A percentile compares a stretch with the other conserved stretches of the same genome.
Evolutionary conservation across 2,888 invertebrate genomes (phyloP).

Genomic region (Drosophila mercatorum): DNA sequence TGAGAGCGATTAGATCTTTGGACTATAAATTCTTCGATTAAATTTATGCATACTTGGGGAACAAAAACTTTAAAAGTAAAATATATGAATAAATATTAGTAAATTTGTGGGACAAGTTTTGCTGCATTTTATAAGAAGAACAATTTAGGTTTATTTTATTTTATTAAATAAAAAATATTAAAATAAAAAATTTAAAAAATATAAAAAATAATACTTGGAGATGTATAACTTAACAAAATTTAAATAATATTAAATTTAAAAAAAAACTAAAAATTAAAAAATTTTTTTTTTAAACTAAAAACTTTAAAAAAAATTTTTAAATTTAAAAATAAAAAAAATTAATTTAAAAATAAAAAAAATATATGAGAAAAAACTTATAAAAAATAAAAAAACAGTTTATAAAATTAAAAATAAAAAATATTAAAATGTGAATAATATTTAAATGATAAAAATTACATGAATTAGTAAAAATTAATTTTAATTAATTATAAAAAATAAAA

Average conservation of each 20-base stretch:
- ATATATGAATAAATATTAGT: neutral
- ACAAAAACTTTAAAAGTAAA: neutral
- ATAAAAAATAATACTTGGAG: neutral
- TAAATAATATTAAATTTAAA: neutral
- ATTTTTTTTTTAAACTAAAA: no score
- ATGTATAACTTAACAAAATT: no score
- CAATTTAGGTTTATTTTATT: neutral
- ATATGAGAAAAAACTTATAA: neutral
- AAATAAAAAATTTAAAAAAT: neutral
- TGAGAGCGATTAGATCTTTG: neutral
- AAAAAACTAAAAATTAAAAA: neutral
- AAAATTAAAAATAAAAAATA: neutral
- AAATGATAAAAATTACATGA: no score
- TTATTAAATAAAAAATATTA: neutral
- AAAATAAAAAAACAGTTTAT: neutral
- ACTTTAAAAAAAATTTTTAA: no score
- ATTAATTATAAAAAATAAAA: no score
- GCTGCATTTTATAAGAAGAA: neutral
- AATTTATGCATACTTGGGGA: neutral
- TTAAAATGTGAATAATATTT: no score
- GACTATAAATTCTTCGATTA: neutral
- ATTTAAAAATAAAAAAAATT: neutral
- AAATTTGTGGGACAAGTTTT: neutral
- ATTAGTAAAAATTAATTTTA: no score
- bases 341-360: neutral